Conservation (phyloP, 2,888 invertebrate genomes). For the Sinodicranocentrus sp. region DNA sequence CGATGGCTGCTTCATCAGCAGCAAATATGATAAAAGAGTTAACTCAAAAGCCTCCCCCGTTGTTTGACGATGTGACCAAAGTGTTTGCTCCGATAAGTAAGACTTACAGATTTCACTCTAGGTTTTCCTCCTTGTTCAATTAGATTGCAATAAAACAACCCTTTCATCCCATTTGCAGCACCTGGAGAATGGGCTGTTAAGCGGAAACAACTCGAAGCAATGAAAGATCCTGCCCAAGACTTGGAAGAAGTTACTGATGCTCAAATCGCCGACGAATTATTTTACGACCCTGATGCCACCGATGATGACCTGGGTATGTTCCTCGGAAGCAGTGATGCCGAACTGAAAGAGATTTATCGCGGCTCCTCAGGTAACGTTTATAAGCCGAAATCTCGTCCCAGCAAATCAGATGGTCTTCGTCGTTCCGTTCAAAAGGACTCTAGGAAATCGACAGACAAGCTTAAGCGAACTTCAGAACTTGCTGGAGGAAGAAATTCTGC, state of each 20-base stretch:
- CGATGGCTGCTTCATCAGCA: constrained; percentile 60
- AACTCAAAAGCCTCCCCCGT: constrained; percentile 37
- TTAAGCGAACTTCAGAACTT: not conserved
- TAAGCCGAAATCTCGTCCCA: not conserved
- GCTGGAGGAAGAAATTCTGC: too few relatives aligned
- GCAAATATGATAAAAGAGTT: constrained; percentile 61
- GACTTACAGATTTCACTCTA: not conserved
- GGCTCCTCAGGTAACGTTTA: constrained; percentile 20
- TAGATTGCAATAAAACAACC: not conserved
- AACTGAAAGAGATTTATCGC: constrained; percentile 23
- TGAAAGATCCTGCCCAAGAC: not conserved
- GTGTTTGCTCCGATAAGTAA: constrained; percentile 62
- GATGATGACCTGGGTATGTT: constrained; percentile 61
- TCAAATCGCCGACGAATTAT: constrained; percentile 49
- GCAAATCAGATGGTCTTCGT: constrained; percentile 2
- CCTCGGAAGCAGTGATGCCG: constrained; percentile 50
- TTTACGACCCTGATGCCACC: constrained; percentile 59
- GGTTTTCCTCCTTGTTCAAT: not conserved
- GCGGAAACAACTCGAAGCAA: constrained; percentile 13
- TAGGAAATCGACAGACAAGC: not conserved
- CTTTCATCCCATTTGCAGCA: constrained; percentile 1
- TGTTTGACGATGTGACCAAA: constrained; percentile 52
- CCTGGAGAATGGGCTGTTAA: constrained; percentile 54
- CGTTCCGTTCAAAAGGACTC: not conserved
- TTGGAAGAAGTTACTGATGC: constrained; percentile 48